phyloP scores from a whole-genome alignment of 2,888 invertebrate species.

The Amphipoea lucens region DNA sequence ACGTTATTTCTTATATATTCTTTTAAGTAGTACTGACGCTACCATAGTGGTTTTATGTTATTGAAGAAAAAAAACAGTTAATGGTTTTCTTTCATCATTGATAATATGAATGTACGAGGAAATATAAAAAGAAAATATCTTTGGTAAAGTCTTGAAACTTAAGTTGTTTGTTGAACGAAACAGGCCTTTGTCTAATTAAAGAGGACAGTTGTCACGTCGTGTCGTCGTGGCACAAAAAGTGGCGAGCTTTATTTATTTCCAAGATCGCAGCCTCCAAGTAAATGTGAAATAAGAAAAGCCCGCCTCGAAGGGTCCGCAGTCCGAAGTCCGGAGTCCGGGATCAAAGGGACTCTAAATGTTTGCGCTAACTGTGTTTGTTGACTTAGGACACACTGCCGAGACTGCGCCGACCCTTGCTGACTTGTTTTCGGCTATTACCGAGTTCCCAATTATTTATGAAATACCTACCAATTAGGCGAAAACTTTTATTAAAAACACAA shows the following conservation, averaged over 20 bases:
- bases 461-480: constrained; percentile 45
- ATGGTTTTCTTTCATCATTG: background rate
- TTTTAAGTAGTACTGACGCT: background rate
- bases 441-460: constrained; percentile 57
- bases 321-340: constrained; percentile 11
- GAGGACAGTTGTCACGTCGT: constrained; percentile 13
- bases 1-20: constrained; percentile 2
- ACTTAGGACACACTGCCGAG: constrained; percentile 57
- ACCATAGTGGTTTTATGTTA: background rate
- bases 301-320: constrained; percentile 39
- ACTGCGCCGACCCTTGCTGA: constrained; percentile 46
- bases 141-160: constrained; percentile 4
- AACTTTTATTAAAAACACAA: constrained; percentile 45
- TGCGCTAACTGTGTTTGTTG: constrained; percentile 63
- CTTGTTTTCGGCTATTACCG: constrained; percentile 59
- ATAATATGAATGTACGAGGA: background rate
- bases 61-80: background rate
- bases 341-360: constrained; percentile 66
- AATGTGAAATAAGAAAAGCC: constrained; percentile 55
- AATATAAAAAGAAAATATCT: background rate
- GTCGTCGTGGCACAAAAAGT: constrained; percentile 20
- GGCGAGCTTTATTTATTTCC: constrained; percentile 39
- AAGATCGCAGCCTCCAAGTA: constrained; percentile 17
- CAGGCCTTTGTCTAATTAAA: constrained; percentile 50
- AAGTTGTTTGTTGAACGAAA: constrained; percentile 14